A percentile compares a stretch with the other conserved stretches of the same genome.
Conservation (phyloP, 1,140 invertebrate species). For the Drosophila subobscura region DNA sequence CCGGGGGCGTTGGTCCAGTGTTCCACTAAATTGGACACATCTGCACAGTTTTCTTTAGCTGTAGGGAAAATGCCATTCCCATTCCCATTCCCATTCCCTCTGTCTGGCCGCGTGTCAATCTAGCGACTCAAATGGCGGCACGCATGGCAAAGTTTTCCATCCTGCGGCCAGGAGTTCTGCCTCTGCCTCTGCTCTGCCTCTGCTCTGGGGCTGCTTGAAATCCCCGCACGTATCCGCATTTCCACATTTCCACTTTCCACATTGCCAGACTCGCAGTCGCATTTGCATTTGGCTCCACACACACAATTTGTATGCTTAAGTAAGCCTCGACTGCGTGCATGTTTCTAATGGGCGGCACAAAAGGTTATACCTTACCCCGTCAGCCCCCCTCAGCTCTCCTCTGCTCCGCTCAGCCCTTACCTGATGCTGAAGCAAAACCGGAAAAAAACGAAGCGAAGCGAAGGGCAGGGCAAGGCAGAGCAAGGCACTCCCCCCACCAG, state of each 20-base stretch:
- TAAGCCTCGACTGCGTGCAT: constrained; percentile 76
- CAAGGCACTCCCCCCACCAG: no score
- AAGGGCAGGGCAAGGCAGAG: no score
- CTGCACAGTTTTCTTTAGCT: constrained; percentile 62
- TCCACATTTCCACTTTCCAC: constrained; percentile 63
- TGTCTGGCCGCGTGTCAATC: constrained; percentile 78
- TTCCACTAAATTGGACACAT: constrained; percentile 81
- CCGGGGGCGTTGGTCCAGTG: constrained; percentile 48
- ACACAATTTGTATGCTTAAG: constrained; percentile 76
- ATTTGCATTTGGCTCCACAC: constrained; percentile 46
- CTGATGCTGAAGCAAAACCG: constrained; percentile 68
- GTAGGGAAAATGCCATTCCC: background rate
- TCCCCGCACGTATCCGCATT: constrained; percentile 77
- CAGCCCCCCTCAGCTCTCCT: no score
- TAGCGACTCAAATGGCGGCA: constrained; percentile 78
- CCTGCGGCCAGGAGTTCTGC: constrained; percentile 9
- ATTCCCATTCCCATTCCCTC: background rate
- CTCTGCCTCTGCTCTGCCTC: constrained; percentile 1
- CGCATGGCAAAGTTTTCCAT: constrained; percentile 74
- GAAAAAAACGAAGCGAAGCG: constrained; percentile 34
- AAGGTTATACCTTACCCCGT: constrained; percentile 64
- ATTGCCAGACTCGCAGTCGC: constrained; percentile 23
- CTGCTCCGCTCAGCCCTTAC: constrained; percentile 1
- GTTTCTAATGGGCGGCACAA: constrained; percentile 81
- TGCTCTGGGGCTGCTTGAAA: constrained; percentile 43